Evolutionary conservation across 1,140 invertebrate genomes (phyloP).

Genomic region (Bombus confusus): DNA sequence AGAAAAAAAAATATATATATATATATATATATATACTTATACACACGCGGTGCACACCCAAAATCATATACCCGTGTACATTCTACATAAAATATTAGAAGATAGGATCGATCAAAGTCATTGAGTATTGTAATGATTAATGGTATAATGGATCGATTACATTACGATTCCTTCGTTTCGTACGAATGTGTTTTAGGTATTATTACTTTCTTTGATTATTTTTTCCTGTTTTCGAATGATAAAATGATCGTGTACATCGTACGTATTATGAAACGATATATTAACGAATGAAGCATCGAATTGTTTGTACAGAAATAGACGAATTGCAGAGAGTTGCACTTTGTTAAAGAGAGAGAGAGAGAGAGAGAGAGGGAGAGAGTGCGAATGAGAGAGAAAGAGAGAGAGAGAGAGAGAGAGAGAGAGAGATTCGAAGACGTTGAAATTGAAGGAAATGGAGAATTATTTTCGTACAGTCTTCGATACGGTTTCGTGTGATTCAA

Average conservation of each 20-base stretch:
- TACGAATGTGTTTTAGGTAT: background rate
- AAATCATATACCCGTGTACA: conserved; percentile 1
- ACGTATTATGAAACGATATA: background rate
- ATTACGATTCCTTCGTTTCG: conserved; percentile 1
- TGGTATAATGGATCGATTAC: background rate
- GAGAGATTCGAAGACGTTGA: background rate
- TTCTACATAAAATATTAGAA: conserved; percentile 11
- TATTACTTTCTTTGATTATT: background rate
- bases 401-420: no score
- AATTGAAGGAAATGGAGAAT: background rate
- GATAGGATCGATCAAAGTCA: conserved; percentile 17
- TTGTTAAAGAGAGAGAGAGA: no score
- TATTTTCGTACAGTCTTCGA: conserved; percentile 32
- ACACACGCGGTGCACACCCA: conserved; percentile 1
- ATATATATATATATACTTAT: conserved; percentile 20
- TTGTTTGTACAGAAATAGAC: background rate
- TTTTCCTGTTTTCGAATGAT: no score
- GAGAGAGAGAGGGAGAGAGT: no score
- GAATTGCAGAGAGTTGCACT: background rate
- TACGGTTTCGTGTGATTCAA: background rate
- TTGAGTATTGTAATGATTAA: conserved; percentile 26
- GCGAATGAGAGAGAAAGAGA: background rate
- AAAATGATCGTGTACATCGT: background rate
- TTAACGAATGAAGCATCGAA: conserved; percentile 29
- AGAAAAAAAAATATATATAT: conserved; percentile 22